Evolutionary conservation across 30 jellyfish, hydroid and myxozoan genomes (phyloP).

Genomic region (Aurelia sp.): DNA sequence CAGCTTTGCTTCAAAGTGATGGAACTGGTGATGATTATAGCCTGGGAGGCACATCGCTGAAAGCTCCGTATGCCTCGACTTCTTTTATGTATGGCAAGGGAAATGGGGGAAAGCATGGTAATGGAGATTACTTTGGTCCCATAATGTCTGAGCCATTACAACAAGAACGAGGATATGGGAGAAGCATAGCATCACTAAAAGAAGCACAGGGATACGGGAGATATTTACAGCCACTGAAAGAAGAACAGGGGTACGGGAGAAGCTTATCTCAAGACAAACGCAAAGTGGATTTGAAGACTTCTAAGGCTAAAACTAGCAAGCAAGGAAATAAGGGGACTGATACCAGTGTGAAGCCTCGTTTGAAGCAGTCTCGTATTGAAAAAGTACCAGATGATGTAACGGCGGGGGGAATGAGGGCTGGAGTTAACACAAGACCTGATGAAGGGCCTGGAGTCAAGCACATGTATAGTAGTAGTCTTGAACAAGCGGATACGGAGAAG

Average conservation of each 20-base stretch:
- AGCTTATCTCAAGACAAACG: not conserved
- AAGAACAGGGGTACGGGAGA: not conserved
- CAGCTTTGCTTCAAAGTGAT: conserved; percentile 15
- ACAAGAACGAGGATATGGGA: conserved; percentile 21
- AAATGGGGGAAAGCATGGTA: not conserved
- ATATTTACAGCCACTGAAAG: too few relatives aligned
- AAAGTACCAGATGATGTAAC: not conserved
- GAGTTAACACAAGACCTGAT: not conserved
- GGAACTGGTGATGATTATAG: conserved; percentile 16
- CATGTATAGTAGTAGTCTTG: conserved; percentile 24
- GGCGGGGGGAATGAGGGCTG: not conserved
- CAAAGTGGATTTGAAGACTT: not conserved
- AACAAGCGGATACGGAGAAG: conserved; percentile 35
- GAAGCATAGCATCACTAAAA: not conserved
- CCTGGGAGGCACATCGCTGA: conserved; percentile 45
- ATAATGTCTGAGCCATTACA: conserved; percentile 1
- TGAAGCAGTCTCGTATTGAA: conserved; percentile 32
- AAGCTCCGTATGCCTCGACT: conserved; percentile 30
- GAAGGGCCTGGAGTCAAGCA: not conserved
- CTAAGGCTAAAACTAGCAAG: not conserved
- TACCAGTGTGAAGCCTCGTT: conserved; percentile 6
- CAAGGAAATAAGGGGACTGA: not conserved
- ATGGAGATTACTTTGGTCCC: conserved; percentile 28
- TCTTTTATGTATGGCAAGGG: conserved; percentile 12
- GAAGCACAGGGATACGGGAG: not conserved